These are phyloP conservation scores for Pholis gunnellus DNA, from an alignment of 2,113 vertebrate species.

Conservation along the genomic window DNA sequence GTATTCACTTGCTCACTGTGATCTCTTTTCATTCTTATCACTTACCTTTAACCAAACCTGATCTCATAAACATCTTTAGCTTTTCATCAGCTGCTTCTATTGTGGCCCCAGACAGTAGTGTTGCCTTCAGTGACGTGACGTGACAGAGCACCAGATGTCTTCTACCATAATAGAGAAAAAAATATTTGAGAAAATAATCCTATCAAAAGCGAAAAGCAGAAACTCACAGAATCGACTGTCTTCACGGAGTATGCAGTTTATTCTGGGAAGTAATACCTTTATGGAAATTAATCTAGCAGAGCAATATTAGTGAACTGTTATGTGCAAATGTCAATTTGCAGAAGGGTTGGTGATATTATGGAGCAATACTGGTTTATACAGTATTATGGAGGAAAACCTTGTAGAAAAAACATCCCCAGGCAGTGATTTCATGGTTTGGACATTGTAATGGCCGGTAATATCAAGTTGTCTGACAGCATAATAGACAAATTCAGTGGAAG, in stretches of 20 bases:
- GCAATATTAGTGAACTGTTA: background rate
- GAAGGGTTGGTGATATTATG: background rate
- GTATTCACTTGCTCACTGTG: background rate
- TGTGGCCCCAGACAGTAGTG: background rate
- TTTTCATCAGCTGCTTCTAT: background rate
- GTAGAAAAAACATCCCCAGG: background rate
- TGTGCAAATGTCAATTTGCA: constrained; percentile 24
- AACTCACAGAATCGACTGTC: constrained; percentile 20
- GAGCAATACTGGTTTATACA: background rate
- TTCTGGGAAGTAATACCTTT: background rate
- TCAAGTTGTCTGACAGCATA: constrained; percentile 25
- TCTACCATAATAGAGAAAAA: background rate
- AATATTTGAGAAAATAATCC: background rate
- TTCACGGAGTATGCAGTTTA: constrained; percentile 8
- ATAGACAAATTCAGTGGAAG: constrained; percentile 1
- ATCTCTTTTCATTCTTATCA: background rate
- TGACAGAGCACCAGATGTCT: background rate
- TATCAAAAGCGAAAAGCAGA: background rate
- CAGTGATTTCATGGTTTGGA: constrained; percentile 5
- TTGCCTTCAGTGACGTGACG: background rate
- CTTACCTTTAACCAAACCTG: background rate
- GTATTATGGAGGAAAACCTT: constrained; percentile 10
- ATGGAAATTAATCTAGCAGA: constrained; percentile 6
- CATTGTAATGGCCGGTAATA: constrained; percentile 13
- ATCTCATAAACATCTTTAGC: background rate